Base-by-base conservation (phyloP, 2,113 vertebrate species). In the Dunckerocampus dactyliophorus region DNA sequence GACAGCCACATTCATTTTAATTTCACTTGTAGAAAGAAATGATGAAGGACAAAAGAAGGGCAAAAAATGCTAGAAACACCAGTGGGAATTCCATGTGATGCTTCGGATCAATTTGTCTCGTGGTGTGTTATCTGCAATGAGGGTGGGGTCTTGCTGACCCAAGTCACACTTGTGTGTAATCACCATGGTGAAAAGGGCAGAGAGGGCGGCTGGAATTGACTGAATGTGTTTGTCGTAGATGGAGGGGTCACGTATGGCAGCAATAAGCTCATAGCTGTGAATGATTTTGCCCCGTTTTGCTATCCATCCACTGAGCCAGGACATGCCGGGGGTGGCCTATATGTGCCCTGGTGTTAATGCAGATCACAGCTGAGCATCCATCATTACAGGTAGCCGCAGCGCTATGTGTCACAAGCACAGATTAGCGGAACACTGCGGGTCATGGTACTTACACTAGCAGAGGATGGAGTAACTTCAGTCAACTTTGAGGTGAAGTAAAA, bases 51-150 rank as follows among this genome's bases (percentile, higher is more conserved):
- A 67, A 72, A 48, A 49, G 59, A 62, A 46, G 24, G 7, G 13
- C 71, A 59, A 51, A 47, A 76, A 66, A 71, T 21, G 65, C 67
- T 66, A 22, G 39, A 75, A 66, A 66, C 57, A 58, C 74, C 65
- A 52, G 51, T 24, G 60, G 75, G 74, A 47, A 79, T 79, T 81
- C 57, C 69, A 61, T 67, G 55, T 61, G 76, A 77, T 74, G 72
- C 74, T 70, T 67, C 79, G 82, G 83, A 88, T 89, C 85, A 77
- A 82, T 87, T 74, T 66, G 71, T 48, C 69, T 71, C 77, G 76
- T 86, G 74, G 88, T 85, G 65, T 71, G 76, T 80, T 85, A 81
- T 77, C 81, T 71, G 73, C 63, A 58, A 66, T 49, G 53, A n/a
- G 65, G 73, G 74, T 59, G 66, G 63, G 58, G 67, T 55, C 67